phyloP scores from a whole-genome alignment of 2,113 vertebrate species.

The Caranx ignobilis region DNA sequence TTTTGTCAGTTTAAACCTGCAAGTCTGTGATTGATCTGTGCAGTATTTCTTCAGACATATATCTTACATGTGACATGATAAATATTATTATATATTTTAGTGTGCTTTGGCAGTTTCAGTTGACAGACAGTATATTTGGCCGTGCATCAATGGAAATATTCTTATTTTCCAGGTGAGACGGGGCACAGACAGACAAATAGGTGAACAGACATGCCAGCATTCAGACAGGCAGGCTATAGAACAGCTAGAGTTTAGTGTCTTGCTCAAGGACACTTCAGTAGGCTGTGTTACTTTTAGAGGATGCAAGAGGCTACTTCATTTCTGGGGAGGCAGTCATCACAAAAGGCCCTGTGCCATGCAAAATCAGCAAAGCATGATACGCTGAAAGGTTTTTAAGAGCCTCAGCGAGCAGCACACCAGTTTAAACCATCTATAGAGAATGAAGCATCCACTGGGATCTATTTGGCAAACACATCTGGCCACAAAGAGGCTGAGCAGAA shows the following conservation, averaged over 20 bases:
- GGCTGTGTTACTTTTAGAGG: neutral
- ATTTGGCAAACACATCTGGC: conserved; percentile 53
- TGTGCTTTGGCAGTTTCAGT: neutral
- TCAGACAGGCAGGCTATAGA: neutral
- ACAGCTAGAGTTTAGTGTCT: conserved; percentile 13
- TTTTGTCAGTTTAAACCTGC: too few relatives aligned
- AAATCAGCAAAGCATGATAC: conserved; percentile 48
- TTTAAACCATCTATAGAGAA: conserved; percentile 67
- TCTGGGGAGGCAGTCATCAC: neutral
- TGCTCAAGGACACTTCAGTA: conserved; percentile 20
- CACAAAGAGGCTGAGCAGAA: conserved; percentile 48
- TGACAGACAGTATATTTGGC: neutral
- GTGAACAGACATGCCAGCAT: neutral
- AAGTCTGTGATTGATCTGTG: neutral
- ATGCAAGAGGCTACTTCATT: neutral
- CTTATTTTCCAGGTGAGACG: neutral
- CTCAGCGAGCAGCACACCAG: conserved; percentile 60
- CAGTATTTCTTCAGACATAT: neutral
- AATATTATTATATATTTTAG: neutral
- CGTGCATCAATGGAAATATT: neutral
- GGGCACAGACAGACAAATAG: too few relatives aligned
- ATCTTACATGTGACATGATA: neutral
- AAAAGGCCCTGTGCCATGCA: conserved; percentile 16
- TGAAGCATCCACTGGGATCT: conserved; percentile 66
- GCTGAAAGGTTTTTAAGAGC: conserved; percentile 52